Evolutionary conservation across 2,797 vertebrate genomes (phyloP).

Genomic region (Zalophus californianus): DNA sequence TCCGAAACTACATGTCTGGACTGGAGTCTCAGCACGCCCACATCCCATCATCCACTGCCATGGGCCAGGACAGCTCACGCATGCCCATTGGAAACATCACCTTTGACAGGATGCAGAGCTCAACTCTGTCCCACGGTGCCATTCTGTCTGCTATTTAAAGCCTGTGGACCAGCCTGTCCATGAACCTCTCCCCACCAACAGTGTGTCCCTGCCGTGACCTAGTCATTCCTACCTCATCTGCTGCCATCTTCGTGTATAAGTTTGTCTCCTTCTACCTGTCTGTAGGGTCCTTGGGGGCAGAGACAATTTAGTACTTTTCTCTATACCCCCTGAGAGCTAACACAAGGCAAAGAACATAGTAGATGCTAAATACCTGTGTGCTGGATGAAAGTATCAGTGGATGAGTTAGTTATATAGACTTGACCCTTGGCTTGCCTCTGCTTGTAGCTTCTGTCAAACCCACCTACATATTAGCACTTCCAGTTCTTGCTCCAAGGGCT

Average conservation of each 20-base stretch:
- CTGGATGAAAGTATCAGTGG: background rate
- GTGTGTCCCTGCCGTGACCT: background rate
- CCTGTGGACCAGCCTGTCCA: background rate
- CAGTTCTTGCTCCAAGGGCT: background rate
- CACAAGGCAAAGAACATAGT: background rate
- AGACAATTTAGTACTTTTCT: background rate
- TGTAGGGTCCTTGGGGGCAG: background rate
- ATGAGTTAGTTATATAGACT: background rate
- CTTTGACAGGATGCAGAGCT: background rate
- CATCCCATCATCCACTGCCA: no score
- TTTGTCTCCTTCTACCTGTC: background rate
- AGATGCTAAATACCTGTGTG: fast-evolving
- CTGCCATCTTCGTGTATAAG: fast-evolving
- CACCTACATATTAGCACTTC: background rate
- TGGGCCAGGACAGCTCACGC: background rate
- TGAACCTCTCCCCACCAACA: background rate
- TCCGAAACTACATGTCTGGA: background rate
- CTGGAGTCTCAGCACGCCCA: background rate
- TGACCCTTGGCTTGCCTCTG: background rate
- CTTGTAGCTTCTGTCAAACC: background rate
- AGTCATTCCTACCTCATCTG: background rate
- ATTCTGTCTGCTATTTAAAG: background rate
- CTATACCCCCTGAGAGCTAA: background rate
- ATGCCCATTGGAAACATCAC: background rate
- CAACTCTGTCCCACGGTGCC: background rate